Evolutionary conservation across 2,113 vertebrate species (phyloP).

Genomic region (Columba janthina): DNA sequence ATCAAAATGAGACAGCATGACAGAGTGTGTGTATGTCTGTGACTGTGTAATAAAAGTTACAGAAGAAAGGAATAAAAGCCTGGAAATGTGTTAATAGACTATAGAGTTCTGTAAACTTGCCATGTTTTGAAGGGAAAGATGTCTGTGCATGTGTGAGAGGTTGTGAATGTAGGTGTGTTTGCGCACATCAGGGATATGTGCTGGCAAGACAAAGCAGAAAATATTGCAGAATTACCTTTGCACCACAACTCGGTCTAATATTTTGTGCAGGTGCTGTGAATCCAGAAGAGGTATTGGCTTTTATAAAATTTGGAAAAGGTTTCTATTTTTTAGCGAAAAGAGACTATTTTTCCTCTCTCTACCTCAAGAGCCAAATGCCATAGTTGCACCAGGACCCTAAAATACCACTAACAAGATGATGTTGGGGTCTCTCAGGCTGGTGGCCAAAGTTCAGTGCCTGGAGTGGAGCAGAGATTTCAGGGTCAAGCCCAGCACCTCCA

Average conservation of each 20-base stretch:
- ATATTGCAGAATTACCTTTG: neutral
- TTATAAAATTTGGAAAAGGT: neutral
- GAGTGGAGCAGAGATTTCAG: neutral
- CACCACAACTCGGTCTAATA: neutral
- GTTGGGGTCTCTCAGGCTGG: neutral
- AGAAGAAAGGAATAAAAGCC: neutral
- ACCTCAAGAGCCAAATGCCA: neutral
- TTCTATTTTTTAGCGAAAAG: neutral
- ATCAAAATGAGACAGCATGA: neutral
- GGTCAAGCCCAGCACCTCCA: neutral
- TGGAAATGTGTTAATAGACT: neutral
- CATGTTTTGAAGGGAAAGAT: neutral
- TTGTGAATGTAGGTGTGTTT: neutral
- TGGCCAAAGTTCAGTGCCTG: neutral
- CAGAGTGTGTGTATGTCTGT: neutral
- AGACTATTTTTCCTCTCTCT: neutral
- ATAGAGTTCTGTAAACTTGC: neutral
- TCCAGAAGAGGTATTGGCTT: neutral
- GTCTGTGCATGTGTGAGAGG: neutral
- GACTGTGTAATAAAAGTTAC: conserved; percentile 9
- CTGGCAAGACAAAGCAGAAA: neutral
- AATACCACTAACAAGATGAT: neutral
- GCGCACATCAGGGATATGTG: no score
- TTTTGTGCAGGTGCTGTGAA: neutral
- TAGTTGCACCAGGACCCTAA: neutral